A percentile compares a stretch with the other conserved stretches of the same genome.
These are phyloP conservation scores for Loris lydekkerianus DNA, from an alignment of 2,797 vertebrate genomes.

Conservation along the genomic window DNA sequence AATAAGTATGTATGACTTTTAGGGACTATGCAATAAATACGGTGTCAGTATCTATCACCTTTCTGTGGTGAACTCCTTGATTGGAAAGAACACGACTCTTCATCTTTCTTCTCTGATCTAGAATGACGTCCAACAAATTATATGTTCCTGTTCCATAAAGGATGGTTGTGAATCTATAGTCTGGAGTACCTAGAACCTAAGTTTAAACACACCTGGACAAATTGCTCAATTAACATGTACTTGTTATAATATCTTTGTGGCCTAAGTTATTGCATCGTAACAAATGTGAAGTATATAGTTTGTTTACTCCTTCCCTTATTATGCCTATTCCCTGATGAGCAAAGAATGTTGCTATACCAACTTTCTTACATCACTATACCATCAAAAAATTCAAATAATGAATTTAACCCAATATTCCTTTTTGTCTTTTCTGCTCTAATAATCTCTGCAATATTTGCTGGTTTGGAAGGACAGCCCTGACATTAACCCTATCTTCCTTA, in stretches of 20 bases:
- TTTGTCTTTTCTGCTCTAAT: slow-evolving; percentile 47
- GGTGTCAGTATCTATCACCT: background rate
- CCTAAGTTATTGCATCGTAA: background rate
- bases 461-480: slow-evolving; percentile 21
- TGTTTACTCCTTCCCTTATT: background rate
- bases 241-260: background rate
- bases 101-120: background rate
- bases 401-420: background rate
- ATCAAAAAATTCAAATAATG: slow-evolving; percentile 33
- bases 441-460: background rate
- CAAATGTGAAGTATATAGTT: background rate
- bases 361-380: slow-evolving; percentile 7
- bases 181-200: background rate
- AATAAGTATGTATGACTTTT: background rate
- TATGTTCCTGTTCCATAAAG: background rate
- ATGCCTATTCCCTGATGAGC: background rate
- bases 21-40: background rate
- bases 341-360: background rate
- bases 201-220: background rate
- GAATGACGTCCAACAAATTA: background rate
- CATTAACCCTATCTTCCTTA: slow-evolving; percentile 23
- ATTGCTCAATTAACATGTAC: background rate
- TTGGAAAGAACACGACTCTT: background rate
- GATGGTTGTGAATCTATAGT: background rate
- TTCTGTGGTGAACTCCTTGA: background rate